Percentiles rank a stretch among this genome's conserved stretches.
Conservation (phyloP, 2,888 invertebrate species). For the Theretra japonica region DNA sequence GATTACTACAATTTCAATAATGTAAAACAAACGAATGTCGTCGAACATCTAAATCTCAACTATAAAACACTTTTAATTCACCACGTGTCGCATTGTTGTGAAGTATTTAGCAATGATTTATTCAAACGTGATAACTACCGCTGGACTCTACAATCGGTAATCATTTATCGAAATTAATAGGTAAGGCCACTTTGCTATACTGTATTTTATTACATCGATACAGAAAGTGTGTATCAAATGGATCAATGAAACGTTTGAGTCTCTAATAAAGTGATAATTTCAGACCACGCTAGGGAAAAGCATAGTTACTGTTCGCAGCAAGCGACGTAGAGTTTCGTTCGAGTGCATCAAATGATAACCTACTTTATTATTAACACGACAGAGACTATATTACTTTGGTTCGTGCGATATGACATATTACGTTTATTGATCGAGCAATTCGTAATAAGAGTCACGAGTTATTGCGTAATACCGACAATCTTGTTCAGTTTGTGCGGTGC, state of each 20-base stretch:
- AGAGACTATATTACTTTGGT: slow-evolving; percentile 55
- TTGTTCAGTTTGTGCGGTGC: slow-evolving; percentile 65
- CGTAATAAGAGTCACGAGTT: slow-evolving; percentile 81
- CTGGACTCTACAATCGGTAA: neutral
- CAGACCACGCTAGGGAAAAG: slow-evolving; percentile 64
- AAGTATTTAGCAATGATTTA: slow-evolving; percentile 4
- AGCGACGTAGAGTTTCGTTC: slow-evolving; percentile 51
- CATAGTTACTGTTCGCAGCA: slow-evolving; percentile 63
- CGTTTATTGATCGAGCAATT: slow-evolving; percentile 63
- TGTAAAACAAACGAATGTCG: neutral
- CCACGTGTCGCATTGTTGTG: neutral
- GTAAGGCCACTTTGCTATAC: neutral
- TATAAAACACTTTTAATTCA: neutral
- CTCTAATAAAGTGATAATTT: slow-evolving; percentile 59
- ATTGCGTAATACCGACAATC: slow-evolving; percentile 78
- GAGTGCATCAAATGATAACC: slow-evolving; percentile 41
- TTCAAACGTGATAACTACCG: slow-evolving; percentile 4
- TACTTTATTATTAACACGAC: slow-evolving; percentile 47
- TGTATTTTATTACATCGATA: slow-evolving; percentile 33
- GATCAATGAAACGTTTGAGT: slow-evolving; percentile 47
- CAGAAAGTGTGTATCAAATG: slow-evolving; percentile 42
- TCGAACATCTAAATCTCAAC: neutral
- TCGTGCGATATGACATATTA: slow-evolving; percentile 54
- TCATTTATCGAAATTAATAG: slow-evolving; percentile 5
- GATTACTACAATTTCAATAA: no score